A percentile compares a stretch with the other conserved stretches of the same genome.
Conservation (phyloP, 92 coral and sea anemone genomes). For the Paramuricea clavata region DNA sequence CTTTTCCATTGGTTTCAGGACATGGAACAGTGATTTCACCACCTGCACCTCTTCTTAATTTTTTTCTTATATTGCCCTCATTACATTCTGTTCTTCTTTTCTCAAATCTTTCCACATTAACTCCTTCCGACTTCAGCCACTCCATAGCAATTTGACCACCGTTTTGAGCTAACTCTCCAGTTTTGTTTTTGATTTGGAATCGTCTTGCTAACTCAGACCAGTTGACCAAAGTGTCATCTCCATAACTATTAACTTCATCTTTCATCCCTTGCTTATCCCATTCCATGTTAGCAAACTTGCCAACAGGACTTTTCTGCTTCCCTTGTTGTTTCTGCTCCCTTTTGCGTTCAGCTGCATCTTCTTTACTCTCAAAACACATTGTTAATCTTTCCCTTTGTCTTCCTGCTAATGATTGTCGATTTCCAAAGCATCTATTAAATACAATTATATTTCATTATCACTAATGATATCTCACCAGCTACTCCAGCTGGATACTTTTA, state of each 20-base stretch:
- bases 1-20: conserved; percentile 15
- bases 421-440: conserved; percentile 24
- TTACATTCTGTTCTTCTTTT: not conserved
- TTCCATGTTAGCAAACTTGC: not conserved
- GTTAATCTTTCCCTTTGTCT: conserved; percentile 44
- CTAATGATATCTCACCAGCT: no score
- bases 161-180: not conserved
- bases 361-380: conserved; percentile 21
- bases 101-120: not conserved
- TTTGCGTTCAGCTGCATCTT: conserved; percentile 11
- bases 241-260: conserved; percentile 1
- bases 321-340: not conserved
- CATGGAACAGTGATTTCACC: conserved; percentile 26
- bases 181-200: not conserved
- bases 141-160: conserved; percentile 11
- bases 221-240: conserved; percentile 15
- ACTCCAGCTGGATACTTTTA: no score
- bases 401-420: conserved; percentile 40
- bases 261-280: conserved; percentile 20
- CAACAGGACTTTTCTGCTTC: not conserved
- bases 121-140: conserved; percentile 7
- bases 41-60: not conserved
- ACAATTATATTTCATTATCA: not conserved
- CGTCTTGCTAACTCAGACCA: conserved; percentile 22
- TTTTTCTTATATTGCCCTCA: not conserved